phyloP scores from a whole-genome alignment of 2,888 invertebrate genomes.

The Dolichopus griseipennis region DNA sequence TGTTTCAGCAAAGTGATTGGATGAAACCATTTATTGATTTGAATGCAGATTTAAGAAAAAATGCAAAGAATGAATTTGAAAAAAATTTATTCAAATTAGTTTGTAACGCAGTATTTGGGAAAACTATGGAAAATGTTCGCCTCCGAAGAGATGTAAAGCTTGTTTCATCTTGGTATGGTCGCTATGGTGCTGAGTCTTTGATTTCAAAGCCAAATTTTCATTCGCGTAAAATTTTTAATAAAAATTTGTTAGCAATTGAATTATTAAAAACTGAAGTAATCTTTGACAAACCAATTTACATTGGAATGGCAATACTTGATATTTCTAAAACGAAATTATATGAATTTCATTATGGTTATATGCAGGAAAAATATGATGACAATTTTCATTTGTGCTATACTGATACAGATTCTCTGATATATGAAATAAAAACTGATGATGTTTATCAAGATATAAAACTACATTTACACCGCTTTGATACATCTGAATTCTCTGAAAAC shows the following conservation, averaged over 20 bases:
- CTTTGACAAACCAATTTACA: constrained; percentile 38
- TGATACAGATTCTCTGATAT: constrained; percentile 19
- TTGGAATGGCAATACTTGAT: constrained; percentile 37
- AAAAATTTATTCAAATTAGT: too few relatives aligned
- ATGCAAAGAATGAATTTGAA: too few relatives aligned
- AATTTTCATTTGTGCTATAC: constrained; percentile 15
- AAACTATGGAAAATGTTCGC: too few relatives aligned
- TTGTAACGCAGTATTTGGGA: too few relatives aligned
- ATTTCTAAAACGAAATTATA: constrained; percentile 35
- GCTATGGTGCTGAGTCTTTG: constrained; percentile 30
- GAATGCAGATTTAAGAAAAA: background rate
- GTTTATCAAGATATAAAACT: constrained; percentile 17
- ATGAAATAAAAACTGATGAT: constrained; percentile 17
- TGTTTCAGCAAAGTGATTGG: constrained; percentile 32
- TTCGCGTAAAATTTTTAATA: constrained; percentile 28
- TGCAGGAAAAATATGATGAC: constrained; percentile 24
- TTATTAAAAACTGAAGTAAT: constrained; percentile 26
- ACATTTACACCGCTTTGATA: constrained; percentile 29
- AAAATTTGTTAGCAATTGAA: constrained; percentile 35
- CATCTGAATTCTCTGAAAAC: constrained; percentile 26
- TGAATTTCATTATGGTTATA: constrained; percentile 34
- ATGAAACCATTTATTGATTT: constrained; percentile 25
- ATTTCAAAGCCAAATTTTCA: constrained; percentile 28
- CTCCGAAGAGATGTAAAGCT: constrained; percentile 34
- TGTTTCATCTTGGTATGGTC: constrained; percentile 32